These are phyloP conservation scores for Oreohelix idahoensis DNA, from an alignment of 1,140 invertebrate genomes.

Conservation along the genomic window DNA sequence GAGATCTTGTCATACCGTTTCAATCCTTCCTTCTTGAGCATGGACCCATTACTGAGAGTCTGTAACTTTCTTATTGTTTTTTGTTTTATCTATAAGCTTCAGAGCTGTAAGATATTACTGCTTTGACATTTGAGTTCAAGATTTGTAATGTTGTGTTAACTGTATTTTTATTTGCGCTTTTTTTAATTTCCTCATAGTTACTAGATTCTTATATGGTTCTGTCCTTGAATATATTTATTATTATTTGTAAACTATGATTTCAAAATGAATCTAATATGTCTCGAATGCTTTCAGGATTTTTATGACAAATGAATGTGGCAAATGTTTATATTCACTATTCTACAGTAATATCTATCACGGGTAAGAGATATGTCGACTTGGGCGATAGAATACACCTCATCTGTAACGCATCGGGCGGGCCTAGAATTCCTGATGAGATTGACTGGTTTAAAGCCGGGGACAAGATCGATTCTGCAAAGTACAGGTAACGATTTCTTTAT, in stretches of 20 bases:
- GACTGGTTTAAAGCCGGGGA: slow-evolving; percentile 68
- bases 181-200: no score
- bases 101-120: no score
- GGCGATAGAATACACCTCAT: slow-evolving; percentile 55
- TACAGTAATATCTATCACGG: background rate
- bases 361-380: slow-evolving; percentile 56
- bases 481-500: slow-evolving; percentile 6
- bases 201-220: no score
- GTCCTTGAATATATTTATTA: background rate
- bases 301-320: background rate
- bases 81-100: no score
- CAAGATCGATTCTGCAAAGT: slow-evolving; percentile 51
- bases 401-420: slow-evolving; percentile 65
- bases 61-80: no score
- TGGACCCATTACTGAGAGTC: no score
- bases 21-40: no score
- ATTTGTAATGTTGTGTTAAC: no score
- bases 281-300: background rate
- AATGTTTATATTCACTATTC: background rate
- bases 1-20: no score
- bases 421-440: slow-evolving; percentile 60
- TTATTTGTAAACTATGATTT: background rate
- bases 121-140: no score
- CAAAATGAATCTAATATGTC: background rate
- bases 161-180: no score